Percentiles rank a stretch among this genome's conserved stretches.
Evolutionary conservation across 1,140 invertebrate species (phyloP).

Genomic region (Zaprionus vittiger): DNA sequence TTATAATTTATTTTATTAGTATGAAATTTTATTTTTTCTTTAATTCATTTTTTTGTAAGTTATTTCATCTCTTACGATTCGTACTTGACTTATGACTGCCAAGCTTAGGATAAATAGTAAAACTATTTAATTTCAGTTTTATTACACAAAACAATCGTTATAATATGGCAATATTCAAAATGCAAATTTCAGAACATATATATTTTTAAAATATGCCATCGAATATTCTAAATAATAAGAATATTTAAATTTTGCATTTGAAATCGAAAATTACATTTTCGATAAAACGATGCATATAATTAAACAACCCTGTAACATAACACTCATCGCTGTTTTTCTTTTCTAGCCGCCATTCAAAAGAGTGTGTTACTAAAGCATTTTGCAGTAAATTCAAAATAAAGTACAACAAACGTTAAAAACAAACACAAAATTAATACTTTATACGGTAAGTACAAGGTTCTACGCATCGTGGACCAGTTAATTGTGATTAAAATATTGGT

Average conservation of each 20-base stretch:
- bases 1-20: not conserved
- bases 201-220: not conserved
- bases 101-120: not conserved
- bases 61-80: not conserved
- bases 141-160: not conserved
- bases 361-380: constrained; percentile 44
- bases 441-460: constrained; percentile 34
- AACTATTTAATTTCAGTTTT: not conserved
- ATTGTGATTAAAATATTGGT: constrained; percentile 5
- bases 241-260: constrained; percentile 7
- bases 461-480: not conserved
- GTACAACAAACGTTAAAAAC: constrained; percentile 27
- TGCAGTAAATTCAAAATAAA: constrained; percentile 40
- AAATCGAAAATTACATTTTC: not conserved
- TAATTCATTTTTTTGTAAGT: not conserved
- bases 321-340: constrained; percentile 48
- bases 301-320: constrained; percentile 39
- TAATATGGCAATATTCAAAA: not conserved
- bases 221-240: not conserved
- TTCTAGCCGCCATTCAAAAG: constrained; percentile 58
- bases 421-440: constrained; percentile 9
- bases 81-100: not conserved
- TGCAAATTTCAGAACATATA: not conserved
- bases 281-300: constrained; percentile 26
- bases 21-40: not conserved